Percentiles rank a stretch among this genome's conserved stretches.
Conservation (phyloP, 2,888 invertebrate species). For the Pristionchus japonicus region DNA sequence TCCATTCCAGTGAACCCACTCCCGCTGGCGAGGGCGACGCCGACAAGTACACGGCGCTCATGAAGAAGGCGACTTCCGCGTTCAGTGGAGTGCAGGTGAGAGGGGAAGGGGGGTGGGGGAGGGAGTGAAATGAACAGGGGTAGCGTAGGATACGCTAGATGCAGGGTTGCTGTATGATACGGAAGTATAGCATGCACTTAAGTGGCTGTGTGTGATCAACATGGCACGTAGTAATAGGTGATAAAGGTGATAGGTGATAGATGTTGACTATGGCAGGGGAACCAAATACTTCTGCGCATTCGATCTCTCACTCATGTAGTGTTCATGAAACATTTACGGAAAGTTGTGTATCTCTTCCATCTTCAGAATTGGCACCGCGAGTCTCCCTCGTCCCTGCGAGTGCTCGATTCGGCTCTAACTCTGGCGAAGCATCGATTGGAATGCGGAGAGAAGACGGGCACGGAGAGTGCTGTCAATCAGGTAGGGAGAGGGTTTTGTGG, state of each 20-base stretch:
- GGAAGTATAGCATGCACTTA: neutral
- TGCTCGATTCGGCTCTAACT: conserved; percentile 51
- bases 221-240: no score
- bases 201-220: no score
- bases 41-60: conserved; percentile 30
- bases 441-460: conserved; percentile 51
- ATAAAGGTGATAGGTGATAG: no score
- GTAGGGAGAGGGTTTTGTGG: no score
- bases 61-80: conserved; percentile 15
- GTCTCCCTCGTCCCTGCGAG: conserved; percentile 48
- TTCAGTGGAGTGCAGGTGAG: conserved; percentile 32
- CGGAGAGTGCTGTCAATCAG: conserved; percentile 49
- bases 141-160: no score
- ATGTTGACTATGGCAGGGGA: no score
- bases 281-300: no score
- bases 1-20: neutral
- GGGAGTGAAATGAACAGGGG: no score
- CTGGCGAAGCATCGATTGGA: conserved; percentile 54
- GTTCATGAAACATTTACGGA: no score
- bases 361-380: conserved; percentile 55
- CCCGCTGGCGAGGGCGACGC: conserved; percentile 26
- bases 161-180: no score
- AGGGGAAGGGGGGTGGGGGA: no score
- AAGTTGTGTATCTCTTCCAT: neutral
- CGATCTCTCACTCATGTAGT: no score